These are phyloP conservation scores for Thomomys bottae DNA, from an alignment of 2,113 vertebrate species.

Conservation along the genomic window DNA sequence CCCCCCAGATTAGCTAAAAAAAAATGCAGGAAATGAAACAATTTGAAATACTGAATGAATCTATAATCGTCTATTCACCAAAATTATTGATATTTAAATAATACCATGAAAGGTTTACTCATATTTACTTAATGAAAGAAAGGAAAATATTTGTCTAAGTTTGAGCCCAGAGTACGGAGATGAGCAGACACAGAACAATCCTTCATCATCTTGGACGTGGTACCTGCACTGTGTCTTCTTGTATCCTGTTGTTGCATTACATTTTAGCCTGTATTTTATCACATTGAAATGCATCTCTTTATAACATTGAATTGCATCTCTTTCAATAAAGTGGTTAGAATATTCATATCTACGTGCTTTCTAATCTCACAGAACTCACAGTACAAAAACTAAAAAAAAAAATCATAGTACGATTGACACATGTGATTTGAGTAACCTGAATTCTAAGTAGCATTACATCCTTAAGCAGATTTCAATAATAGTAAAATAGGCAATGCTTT, in stretches of 20 bases:
- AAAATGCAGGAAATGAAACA: slow-evolving; percentile 22
- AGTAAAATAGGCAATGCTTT: background rate
- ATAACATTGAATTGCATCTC: background rate
- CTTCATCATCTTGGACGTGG: background rate
- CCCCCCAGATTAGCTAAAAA: background rate
- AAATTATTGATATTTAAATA: background rate
- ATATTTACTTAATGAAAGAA: background rate
- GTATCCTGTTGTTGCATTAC: background rate
- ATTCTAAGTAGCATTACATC: background rate
- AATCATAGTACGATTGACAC: background rate
- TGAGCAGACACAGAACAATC: too few relatives aligned
- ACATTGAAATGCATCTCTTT: background rate
- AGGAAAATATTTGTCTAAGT: background rate
- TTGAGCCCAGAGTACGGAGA: too few relatives aligned
- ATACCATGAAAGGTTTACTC: background rate
- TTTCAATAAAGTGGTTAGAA: background rate
- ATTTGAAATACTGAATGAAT: background rate
- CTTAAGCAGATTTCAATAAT: background rate
- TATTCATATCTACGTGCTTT: background rate
- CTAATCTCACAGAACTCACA: background rate
- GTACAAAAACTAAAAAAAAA: background rate
- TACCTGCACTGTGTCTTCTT: background rate
- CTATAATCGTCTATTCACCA: background rate
- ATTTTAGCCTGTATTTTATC: background rate
- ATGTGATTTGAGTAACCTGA: background rate